A percentile compares a stretch with the other conserved stretches of the same genome.
phyloP scores from a whole-genome alignment of 2,888 invertebrate genomes.

The Rhorus exstirpatorius region DNA sequence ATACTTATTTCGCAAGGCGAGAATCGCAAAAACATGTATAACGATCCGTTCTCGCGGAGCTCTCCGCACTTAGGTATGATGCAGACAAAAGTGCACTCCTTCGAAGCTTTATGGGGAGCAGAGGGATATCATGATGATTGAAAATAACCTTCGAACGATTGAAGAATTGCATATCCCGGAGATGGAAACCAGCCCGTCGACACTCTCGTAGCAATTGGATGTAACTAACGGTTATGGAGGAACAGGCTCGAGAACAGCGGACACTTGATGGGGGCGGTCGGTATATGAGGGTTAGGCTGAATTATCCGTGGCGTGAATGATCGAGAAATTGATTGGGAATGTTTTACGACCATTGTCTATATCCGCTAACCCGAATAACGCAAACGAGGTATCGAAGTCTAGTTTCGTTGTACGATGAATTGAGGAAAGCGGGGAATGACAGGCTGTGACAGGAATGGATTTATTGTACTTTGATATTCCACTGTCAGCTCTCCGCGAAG shows the following conservation, averaged over 20 bases:
- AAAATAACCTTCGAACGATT: constrained; percentile 28
- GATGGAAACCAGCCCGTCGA: constrained; percentile 39
- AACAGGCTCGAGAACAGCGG: constrained; percentile 35
- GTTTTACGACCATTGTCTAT: constrained; percentile 47
- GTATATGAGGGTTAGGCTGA: constrained; percentile 24
- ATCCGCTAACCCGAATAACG: constrained; percentile 33
- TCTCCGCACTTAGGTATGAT: constrained; percentile 20
- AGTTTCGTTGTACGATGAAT: constrained; percentile 36
- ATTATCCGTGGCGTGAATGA: constrained; percentile 42
- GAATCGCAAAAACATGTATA: constrained; percentile 53
- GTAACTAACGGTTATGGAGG: constrained; percentile 61
- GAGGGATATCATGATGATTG: constrained; percentile 25
- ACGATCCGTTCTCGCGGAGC: constrained; percentile 54
- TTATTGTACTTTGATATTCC: neutral
- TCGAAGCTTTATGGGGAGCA: constrained; percentile 28
- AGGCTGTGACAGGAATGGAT: no score
- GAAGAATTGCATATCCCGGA: constrained; percentile 45
- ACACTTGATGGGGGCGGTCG: neutral
- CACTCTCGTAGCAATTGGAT: constrained; percentile 51
- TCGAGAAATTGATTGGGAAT: constrained; percentile 57
- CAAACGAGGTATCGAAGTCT: constrained; percentile 42
- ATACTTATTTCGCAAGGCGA: constrained; percentile 61
- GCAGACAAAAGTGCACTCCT: constrained; percentile 30
- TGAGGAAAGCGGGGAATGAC: neutral
- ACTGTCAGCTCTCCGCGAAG: neutral